Base-by-base conservation (phyloP, 2,888 invertebrate genomes). In the Caenorhabditis sp. region DNA sequence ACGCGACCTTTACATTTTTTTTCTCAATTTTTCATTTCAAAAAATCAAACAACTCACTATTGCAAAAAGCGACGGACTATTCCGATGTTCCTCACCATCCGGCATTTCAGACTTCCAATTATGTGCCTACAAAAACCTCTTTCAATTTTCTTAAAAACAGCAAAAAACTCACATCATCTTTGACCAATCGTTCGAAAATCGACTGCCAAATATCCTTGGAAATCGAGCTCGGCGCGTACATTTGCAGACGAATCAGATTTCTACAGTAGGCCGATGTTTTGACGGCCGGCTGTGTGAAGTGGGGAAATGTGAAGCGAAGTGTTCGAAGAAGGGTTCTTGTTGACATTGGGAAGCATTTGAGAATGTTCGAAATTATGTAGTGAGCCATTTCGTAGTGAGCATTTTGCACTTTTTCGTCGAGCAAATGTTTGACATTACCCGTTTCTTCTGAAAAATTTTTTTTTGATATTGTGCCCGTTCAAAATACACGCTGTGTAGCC, bases 81-180 rank as follows among this genome's bases (percentile, higher is more conserved):
- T 70, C 26, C 24, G 31, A 19, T 36, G 24, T n/a, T 23, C 23
- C 5, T 62, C 65, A 21, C 62, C 72, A 6, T 73, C 72, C n/a
- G 58, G 62, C 17, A 62, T 31, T 19, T 73, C 72, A 31, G 62
- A 73, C 31, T 50, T 19, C 62, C 62, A 73, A 21, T 60, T 64
- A 49, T 66, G 66, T 14, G 67, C 66, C 66, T 74, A 37, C n/a
- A 65, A 60, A 37, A 53, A 54, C 5, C 19, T n/a, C 36, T 50
- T n/a, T n/a, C n/a, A n/a, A n/a, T n/a, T n/a, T n/a, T n/a, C n/a
- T n/a, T n/a, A n/a, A n/a, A n/a, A n/a, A n/a, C n/a, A n/a, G n/a
- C n/a, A n/a, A n/a, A n/a, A n/a, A 64, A 61, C 76, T 70, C 23
- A 83, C 82, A 74, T 83, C 83, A 63, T 76, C 66, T 50, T 62